These are phyloP conservation scores for Spheniscus mendiculus DNA, from an alignment of 2,113 vertebrate genomes.

Conservation along the genomic window DNA sequence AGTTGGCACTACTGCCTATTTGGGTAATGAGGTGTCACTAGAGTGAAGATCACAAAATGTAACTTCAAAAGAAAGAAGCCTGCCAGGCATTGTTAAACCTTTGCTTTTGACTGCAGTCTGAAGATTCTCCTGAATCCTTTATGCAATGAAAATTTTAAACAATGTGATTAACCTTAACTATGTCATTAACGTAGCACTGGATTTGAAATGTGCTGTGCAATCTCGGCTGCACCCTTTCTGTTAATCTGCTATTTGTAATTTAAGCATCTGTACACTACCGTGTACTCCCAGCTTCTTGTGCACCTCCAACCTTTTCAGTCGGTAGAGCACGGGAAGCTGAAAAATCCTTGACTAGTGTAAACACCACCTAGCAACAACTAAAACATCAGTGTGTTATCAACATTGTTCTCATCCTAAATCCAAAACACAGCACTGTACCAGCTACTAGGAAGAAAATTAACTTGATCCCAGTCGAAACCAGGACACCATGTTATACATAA, in stretches of 20 bases:
- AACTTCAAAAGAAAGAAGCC: slow-evolving; percentile 27
- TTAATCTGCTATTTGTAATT: not conserved
- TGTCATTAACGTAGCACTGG: not conserved
- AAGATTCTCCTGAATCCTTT: not conserved
- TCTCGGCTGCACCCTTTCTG: not conserved
- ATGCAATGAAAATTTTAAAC: slow-evolving; percentile 6
- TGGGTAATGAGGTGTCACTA: slow-evolving; percentile 33
- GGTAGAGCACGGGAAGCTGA: too few species aligned
- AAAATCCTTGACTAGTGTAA: too few species aligned
- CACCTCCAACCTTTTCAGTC: too few species aligned
- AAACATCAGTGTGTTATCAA: too few species aligned
- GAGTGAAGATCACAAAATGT: slow-evolving; percentile 5
- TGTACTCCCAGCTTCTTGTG: too few species aligned
- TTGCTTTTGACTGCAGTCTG: not conserved
- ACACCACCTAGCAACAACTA: too few species aligned
- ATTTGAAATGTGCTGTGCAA: not conserved
- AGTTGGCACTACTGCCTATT: not conserved
- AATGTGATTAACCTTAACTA: slow-evolving; percentile 17
- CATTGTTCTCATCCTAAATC: too few species aligned
- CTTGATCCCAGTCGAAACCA: too few species aligned
- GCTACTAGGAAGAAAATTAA: too few species aligned
- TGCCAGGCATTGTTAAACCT: slow-evolving; percentile 41
- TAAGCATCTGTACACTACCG: not conserved
- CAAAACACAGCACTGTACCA: too few species aligned
- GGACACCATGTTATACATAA: not conserved